Percentiles rank a stretch among this genome's conserved stretches.
phyloP scores from a whole-genome alignment of 2,113 vertebrate genomes.

The Labrus mixtus region DNA sequence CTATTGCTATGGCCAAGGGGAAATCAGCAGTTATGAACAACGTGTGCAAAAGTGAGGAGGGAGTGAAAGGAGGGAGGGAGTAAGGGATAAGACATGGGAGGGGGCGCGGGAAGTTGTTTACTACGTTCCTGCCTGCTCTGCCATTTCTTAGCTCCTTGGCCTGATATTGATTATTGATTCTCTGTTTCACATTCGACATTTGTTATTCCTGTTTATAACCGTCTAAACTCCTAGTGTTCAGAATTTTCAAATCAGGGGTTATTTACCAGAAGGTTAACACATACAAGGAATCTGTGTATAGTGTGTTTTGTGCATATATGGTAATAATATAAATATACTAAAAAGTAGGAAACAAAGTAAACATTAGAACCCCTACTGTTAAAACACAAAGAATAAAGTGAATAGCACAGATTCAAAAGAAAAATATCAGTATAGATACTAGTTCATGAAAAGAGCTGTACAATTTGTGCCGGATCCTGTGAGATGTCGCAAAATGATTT shows the following conservation, averaged over 20 bases:
- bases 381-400: too few species aligned
- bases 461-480: background rate
- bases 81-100: slow-evolving; percentile 67
- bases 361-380: too few species aligned
- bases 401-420: too few species aligned
- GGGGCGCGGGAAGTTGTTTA: slow-evolving; percentile 79
- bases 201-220: background rate
- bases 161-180: slow-evolving; percentile 54
- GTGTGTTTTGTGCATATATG: background rate
- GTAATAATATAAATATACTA: background rate
- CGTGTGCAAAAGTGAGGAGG: slow-evolving; percentile 82
- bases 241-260: background rate
- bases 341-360: background rate
- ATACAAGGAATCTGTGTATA: background rate
- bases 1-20: slow-evolving; percentile 76
- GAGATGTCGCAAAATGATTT: background rate
- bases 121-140: slow-evolving; percentile 69
- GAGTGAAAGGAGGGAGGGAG: slow-evolving; percentile 64
- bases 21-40: slow-evolving; percentile 83
- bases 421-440: too few species aligned
- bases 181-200: background rate
- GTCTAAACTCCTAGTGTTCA: background rate
- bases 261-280: too few species aligned
- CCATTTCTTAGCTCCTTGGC: slow-evolving; percentile 41
- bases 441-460: too few species aligned